These are phyloP conservation scores for Formica selysi DNA, from an alignment of 1,140 invertebrate genomes.

Conservation along the genomic window DNA sequence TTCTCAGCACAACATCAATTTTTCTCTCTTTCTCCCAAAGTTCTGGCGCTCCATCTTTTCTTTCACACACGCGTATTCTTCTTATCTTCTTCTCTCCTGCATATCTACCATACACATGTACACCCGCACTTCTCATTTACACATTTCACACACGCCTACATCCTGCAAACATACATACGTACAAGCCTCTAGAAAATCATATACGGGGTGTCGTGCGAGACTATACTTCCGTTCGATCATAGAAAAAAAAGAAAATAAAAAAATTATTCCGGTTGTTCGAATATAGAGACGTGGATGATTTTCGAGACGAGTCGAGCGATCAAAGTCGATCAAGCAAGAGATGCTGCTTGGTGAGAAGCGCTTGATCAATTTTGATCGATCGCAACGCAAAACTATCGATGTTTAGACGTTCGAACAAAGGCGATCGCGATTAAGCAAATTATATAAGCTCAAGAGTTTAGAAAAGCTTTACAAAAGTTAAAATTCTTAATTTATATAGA, in stretches of 20 bases:
- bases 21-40: slow-evolving; percentile 47
- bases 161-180: slow-evolving; percentile 32
- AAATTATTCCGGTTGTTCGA: slow-evolving; percentile 3
- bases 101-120: slow-evolving; percentile 26
- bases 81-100: not conserved
- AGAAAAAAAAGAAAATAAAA: not conserved
- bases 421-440: not conserved
- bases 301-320: slow-evolving; percentile 8
- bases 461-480: too few relatives aligned
- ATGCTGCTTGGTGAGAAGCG: too few relatives aligned
- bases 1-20: slow-evolving; percentile 9
- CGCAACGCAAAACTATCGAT: not conserved
- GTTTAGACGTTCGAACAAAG: not conserved
- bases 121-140: slow-evolving; percentile 49
- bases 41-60: slow-evolving; percentile 34
- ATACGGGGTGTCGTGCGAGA: slow-evolving; percentile 3
- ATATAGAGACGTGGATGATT: not conserved
- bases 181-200: slow-evolving; percentile 22
- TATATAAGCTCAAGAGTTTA: not conserved
- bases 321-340: not conserved
- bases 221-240: slow-evolving; percentile 20
- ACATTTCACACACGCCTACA: slow-evolving; percentile 33
- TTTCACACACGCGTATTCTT: slow-evolving; percentile 51
- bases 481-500: not conserved
- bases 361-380: not conserved